Evolutionary conservation across 2,113 vertebrate genomes (phyloP), one percentile per base, ranked within the genome.

Genomic region (Dendropsophus ebraccatus): DNA sequence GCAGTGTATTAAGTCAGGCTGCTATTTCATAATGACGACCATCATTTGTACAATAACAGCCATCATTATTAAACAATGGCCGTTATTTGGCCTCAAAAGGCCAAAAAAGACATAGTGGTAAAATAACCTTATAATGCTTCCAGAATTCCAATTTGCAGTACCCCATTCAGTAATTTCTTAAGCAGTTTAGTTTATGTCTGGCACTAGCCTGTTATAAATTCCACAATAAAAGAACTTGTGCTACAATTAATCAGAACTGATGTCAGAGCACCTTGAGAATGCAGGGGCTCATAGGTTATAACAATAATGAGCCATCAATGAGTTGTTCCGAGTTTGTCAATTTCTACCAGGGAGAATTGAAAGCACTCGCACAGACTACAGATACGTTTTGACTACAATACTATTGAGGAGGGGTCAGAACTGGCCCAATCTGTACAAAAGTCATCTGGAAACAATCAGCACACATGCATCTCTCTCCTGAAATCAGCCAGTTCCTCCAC

Each of bases 381-480:
- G 80, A 13, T 67, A 25, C 19, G 81, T 23, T 82, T 28, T 70
- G 41, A 50, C 50, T 19, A 0, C 69, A 30, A 21, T n/a, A 28
- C 21, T 35, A n/a, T 45, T 23, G 30, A 60, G 54, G 77, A 60
- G 10, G 81, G 62, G 62, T 35, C 7, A 30, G 37, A 23, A 10
- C 21, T 19, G 19, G 37, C 56, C 69, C 32, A 19, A 72, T 25
- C 52, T 73, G 10, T 54, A 79, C 83, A 70, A 47, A 78, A 78
- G 83, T 62, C 83, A 85, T 85, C 83, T 85, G 83, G 83, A 78
- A 78, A n/a, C 52, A 49, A 85, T 85, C 74, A 85, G 45, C 58
- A 9, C 52, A 47, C 32, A 75, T 69, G 52, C 82, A 56, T 50
- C 69, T n/a, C 73, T 78, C 73, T 28, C 45, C 73, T 85, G 41